Percentiles rank a stretch among this genome's conserved stretches.
Conservation (phyloP, 1,140 invertebrate species). For the Bombus waltoni region DNA sequence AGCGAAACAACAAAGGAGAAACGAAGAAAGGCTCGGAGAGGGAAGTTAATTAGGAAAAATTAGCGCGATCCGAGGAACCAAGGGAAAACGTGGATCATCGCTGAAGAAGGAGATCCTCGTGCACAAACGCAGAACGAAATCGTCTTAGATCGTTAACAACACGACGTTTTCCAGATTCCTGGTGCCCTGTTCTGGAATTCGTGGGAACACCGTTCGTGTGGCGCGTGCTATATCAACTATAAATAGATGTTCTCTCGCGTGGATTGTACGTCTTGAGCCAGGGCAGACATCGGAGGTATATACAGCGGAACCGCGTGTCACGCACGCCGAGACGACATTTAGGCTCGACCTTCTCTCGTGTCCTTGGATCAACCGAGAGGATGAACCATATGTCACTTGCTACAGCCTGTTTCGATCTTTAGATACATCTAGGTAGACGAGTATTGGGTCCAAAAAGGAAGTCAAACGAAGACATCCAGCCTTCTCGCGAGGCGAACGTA, state of each 20-base stretch:
- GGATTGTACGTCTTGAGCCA: constrained; percentile 45
- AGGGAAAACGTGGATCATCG: background rate
- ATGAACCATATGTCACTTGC: constrained; percentile 19
- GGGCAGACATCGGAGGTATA: background rate
- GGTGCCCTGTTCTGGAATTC: constrained; percentile 44
- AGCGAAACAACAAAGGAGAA: too few relatives aligned
- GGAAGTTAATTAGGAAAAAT: background rate
- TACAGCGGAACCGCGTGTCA: constrained; percentile 16
- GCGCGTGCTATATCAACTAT: constrained; percentile 43
- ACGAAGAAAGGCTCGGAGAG: background rate
- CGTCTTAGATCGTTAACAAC: background rate
- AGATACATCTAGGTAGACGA: constrained; percentile 50
- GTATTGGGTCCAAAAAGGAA: constrained; percentile 58
- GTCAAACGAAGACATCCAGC: constrained; percentile 41
- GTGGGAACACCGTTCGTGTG: constrained; percentile 29
- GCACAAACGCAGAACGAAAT: background rate
- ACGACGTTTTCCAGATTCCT: constrained; percentile 34
- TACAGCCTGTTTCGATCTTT: constrained; percentile 8
- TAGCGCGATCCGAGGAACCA: background rate
- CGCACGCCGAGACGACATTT: constrained; percentile 25
- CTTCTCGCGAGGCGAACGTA: background rate
- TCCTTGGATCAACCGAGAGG: constrained; percentile 42
- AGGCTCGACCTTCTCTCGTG: constrained; percentile 30
- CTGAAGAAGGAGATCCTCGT: background rate
- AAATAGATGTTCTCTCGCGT: constrained; percentile 64